Percentiles rank a stretch among this genome's conserved stretches.
These are phyloP conservation scores for Hyposmocoma kahamanoa DNA, from an alignment of 1,140 invertebrate species.

Conservation along the genomic window DNA sequence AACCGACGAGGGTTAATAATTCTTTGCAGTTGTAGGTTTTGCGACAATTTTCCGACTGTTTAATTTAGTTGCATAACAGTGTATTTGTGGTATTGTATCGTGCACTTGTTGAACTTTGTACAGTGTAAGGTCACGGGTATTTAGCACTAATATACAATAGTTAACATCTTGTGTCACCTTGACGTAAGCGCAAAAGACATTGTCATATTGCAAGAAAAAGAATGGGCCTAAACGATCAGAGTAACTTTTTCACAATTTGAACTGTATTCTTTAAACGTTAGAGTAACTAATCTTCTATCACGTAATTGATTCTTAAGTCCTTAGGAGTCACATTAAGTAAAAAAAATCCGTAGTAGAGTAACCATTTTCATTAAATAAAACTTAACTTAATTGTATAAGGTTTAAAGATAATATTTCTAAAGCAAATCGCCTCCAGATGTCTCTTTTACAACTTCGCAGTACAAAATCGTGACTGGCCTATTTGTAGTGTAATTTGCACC, in stretches of 20 bases:
- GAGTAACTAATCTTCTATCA: slow-evolving; percentile 28
- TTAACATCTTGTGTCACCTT: slow-evolving; percentile 69
- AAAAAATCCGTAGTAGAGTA: no score
- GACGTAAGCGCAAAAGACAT: slow-evolving; percentile 62
- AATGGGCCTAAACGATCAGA: no score
- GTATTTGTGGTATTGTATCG: slow-evolving; percentile 31
- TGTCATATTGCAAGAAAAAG: slow-evolving; percentile 22
- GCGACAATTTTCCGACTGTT: slow-evolving; percentile 22
- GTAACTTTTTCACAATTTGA: no score
- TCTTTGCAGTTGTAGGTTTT: slow-evolving; percentile 13
- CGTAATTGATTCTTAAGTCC: slow-evolving; percentile 8
- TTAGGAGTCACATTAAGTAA: no score
- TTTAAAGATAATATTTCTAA: no score
- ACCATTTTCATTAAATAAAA: no score
- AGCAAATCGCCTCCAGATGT: no score
- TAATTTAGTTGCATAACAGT: slow-evolving; percentile 18
- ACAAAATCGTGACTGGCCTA: slow-evolving; percentile 56
- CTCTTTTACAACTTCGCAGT: no score
- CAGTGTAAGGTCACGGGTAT: slow-evolving; percentile 65
- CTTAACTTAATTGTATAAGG: no score
- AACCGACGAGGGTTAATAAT: no score
- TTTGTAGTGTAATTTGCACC: slow-evolving; percentile 70
- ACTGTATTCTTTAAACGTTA: no score
- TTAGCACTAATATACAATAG: slow-evolving; percentile 67
- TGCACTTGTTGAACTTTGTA: slow-evolving; percentile 65